phyloP scores from a whole-genome alignment of 2,113 vertebrate species.

The Eublepharis macularius region DNA sequence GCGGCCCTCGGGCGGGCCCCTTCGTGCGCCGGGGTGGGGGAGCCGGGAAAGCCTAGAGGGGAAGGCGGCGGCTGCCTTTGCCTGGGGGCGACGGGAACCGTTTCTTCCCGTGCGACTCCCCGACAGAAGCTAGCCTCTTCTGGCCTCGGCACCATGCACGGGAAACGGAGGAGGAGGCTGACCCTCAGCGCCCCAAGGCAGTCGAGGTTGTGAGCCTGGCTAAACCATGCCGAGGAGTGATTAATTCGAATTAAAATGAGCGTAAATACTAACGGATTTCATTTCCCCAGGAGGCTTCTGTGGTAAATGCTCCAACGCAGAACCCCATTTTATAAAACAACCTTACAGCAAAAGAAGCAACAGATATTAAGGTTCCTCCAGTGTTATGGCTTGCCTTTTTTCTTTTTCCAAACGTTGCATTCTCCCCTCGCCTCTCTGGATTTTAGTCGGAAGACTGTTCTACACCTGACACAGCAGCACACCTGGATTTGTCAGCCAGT shows the following conservation, averaged over 20 bases:
- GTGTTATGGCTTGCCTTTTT: background rate
- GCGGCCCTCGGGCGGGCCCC: too few species aligned
- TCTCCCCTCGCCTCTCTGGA: background rate
- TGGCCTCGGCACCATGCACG: background rate
- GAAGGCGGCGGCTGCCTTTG: too few species aligned
- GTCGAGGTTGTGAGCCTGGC: too few species aligned
- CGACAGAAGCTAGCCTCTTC: background rate
- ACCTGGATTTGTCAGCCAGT: background rate
- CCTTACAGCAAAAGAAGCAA: background rate
- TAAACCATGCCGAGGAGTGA: background rate
- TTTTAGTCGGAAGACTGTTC: background rate
- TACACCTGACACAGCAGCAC: background rate
- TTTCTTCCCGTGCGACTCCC: background rate
- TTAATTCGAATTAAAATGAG: background rate
- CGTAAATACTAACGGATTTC: too few species aligned
- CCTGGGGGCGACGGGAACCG: fast-evolving
- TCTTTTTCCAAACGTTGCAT: background rate
- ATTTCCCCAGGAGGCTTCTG: too few species aligned
- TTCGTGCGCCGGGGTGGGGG: background rate
- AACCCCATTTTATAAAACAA: background rate
- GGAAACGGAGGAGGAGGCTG: background rate
- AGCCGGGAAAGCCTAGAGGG: background rate
- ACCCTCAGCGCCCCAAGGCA: too few species aligned
- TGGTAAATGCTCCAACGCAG: too few species aligned
- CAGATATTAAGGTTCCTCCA: background rate